phyloP scores from a whole-genome alignment of 2,113 vertebrate genomes.

The Mohoua ochrocephala region DNA sequence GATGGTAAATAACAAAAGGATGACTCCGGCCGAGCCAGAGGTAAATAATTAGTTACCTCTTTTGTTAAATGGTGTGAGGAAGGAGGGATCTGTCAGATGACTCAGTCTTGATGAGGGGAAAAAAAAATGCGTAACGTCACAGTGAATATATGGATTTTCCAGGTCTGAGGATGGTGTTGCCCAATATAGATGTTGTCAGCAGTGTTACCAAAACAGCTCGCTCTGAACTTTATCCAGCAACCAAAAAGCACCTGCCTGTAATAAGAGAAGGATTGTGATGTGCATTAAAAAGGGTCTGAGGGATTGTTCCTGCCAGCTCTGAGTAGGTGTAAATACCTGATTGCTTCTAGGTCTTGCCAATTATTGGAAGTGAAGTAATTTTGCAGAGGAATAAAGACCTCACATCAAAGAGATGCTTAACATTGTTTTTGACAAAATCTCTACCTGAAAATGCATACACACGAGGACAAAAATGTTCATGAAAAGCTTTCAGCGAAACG shows the following conservation, averaged over 20 bases:
- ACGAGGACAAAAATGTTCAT: neutral
- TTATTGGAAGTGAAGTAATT: neutral
- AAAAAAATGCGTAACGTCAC: neutral
- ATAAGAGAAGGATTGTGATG: neutral
- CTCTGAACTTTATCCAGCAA: neutral
- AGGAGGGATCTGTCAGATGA: neutral
- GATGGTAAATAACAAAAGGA: neutral
- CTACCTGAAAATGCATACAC: neutral
- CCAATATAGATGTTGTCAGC: neutral
- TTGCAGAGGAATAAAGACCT: neutral
- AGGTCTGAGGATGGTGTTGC: neutral
- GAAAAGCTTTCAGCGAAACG: neutral
- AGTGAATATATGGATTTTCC: neutral
- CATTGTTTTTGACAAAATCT: neutral
- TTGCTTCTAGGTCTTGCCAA: neutral
- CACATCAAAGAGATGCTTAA: neutral
- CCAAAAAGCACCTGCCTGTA: neutral
- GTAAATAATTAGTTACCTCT: neutral
- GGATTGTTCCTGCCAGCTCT: neutral
- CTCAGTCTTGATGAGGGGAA: neutral
- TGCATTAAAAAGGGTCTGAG: neutral
- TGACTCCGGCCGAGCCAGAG: neutral
- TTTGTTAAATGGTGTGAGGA: neutral
- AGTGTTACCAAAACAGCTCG: neutral
- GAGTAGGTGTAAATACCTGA: neutral